A percentile compares a stretch with the other conserved stretches of the same genome.
These are phyloP conservation scores for Manduca sexta DNA, from an alignment of 1,140 invertebrate genomes.

Conservation along the genomic window DNA sequence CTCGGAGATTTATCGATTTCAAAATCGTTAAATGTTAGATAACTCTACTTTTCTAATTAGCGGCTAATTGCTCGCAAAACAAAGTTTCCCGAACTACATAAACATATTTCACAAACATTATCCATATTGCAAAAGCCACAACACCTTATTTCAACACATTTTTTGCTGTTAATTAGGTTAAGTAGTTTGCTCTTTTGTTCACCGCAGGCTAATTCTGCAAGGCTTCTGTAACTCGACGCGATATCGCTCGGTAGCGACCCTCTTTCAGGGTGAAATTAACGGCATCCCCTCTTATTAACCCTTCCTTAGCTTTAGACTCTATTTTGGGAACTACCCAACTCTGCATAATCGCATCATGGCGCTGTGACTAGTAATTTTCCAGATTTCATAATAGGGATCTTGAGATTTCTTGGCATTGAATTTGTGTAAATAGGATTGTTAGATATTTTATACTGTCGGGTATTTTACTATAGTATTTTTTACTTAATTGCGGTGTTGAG, in stretches of 20 bases:
- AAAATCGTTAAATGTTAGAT: no score
- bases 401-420: no score
- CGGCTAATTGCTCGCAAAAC: no score
- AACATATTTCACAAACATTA: no score
- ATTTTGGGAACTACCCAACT: conserved; percentile 46
- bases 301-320: conserved; percentile 41
- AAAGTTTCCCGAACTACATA: no score
- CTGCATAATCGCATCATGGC: conserved; percentile 30
- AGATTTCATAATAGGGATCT: conserved; percentile 25
- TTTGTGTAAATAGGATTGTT: neutral
- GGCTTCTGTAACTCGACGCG: conserved; percentile 48
- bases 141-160: neutral
- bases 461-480: no score
- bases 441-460: neutral
- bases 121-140: no score
- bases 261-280: conserved; percentile 54
- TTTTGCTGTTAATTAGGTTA: conserved; percentile 52
- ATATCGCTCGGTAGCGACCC: conserved; percentile 30
- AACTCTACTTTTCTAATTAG: no score
- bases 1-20: no score
- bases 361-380: conserved; percentile 24
- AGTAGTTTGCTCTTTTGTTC: conserved; percentile 39
- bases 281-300: conserved; percentile 59
- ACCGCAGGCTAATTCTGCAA: conserved; percentile 45
- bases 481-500: no score